Base-by-base conservation (phyloP, 2,797 vertebrate species). In the Cossypha dichroa region DNA sequence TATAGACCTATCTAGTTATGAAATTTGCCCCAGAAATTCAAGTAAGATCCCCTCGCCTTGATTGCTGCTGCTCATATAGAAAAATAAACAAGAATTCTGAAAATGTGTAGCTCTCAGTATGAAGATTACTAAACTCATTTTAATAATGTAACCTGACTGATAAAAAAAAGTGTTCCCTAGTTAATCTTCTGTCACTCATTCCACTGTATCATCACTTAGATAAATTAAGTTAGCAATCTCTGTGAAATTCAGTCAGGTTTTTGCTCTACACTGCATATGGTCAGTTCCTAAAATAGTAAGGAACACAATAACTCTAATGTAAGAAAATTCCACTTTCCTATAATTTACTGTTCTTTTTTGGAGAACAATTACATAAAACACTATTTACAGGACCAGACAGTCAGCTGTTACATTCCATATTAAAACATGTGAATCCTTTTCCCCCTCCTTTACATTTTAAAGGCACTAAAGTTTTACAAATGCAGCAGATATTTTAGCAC, bases 261-360 rank as follows among this genome's bases (percentile, higher is more conserved):
- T 78, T 75, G 48, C 51, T 88, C 60, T 84, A 85, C 3, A 3
- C 49, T n/a, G 46, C 91, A 96, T 93, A 84, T 90, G 93, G 78
- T 79, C 67, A 94, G 51, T 54, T 93, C 85, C 88, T 58, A 91
- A 93, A 96, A 91, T 82, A 95, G 81, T 56, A 90, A 73, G 49
- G 59, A 82, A 86, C 45, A 88, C 77, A 91, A 67, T 84, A 94
- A 90, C n/a, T 48, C n/a, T 81, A 83, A 85, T 36, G 64, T 75
- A 77, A 75, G 38, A 90, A 88, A 94, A 86, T 88, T 36, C 51
- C 48, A 62, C 38, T 87, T 83, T 36, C n/a, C 74, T 64, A 7
- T 66, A 67, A 86, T 85, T 85, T 83, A 77, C 49, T 77, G 34
- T 38, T 92, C 56, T 26, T 15, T 40, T 38, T 19, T 89, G 31